Evolutionary conservation across 2,888 invertebrate species (phyloP), one percentile per base, ranked within the genome.

Genomic region (Spodoptera picta): DNA sequence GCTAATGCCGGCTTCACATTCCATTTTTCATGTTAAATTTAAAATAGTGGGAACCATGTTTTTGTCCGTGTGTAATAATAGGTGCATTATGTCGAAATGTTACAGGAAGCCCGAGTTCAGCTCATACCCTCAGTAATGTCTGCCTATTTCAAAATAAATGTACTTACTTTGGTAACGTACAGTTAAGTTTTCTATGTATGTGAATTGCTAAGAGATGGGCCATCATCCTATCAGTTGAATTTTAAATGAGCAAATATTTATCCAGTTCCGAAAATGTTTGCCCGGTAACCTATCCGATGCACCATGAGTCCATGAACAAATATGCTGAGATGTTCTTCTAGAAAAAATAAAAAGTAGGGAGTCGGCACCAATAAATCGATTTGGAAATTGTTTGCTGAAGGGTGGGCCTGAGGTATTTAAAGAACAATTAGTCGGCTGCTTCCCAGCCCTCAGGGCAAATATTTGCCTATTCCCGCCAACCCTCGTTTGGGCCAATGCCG

Each of bases 381-480:
- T 92, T 90, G 81, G 83, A 87, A 88, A 90, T 87, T 92, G 90
- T 94, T 94, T 94, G 88, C 84, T 72, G 77, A 86, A 90, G 91
- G 92, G 92, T 90, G 89, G 90, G 91, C 83, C 84, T 80, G 88
- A 85, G 90, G 90, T 94, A 93, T 94, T 94, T 94, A 94, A 93
- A 93, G 92, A 92, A 90, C 94, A 94, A 94, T 94, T 94, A 94
- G 94, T 91, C 91, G 92, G 89, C 87, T 90, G 92, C 92, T 90
- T 89, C 87, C 87, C 91, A 90, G 89, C 92, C 92, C 92, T 90
- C 82, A 81, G 85, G 89, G 84, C 90, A 93, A 94, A 93, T 93
- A 92, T 93, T 93, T 92, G 92, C 86, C 89, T 88, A 85, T 94
- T 93, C 90, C 93, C 93, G 92, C 93, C 93, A 92, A 92, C 93